phyloP scores from a whole-genome alignment of 1,140 invertebrate species.

The Drosophila quadrilineata region DNA sequence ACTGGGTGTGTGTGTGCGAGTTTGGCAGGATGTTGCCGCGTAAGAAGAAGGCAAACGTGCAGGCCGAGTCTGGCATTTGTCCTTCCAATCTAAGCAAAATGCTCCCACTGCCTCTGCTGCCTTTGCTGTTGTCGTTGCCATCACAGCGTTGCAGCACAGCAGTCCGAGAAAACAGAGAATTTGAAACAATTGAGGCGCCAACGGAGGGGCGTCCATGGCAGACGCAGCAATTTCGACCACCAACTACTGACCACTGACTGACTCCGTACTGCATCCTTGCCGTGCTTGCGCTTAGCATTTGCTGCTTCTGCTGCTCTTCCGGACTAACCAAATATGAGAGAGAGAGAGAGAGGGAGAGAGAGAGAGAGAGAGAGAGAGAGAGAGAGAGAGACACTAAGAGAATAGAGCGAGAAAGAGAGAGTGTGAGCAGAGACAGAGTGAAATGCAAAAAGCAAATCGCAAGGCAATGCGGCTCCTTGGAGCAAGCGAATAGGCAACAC shows the following conservation, averaged over 20 bases:
- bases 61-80: slow-evolving; percentile 69
- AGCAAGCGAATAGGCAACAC: slow-evolving; percentile 22
- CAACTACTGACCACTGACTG: slow-evolving; percentile 74
- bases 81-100: slow-evolving; percentile 79
- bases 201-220: slow-evolving; percentile 43
- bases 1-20: slow-evolving; percentile 14
- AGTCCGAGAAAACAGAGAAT: slow-evolving; percentile 64
- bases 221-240: slow-evolving; percentile 77
- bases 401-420: too few relatives aligned
- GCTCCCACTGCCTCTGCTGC: slow-evolving; percentile 43
- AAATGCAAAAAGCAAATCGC: slow-evolving; percentile 22
- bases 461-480: slow-evolving; percentile 4
- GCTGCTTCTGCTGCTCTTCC: slow-evolving; percentile 17
- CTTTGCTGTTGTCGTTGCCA: slow-evolving; percentile 11
- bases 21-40: slow-evolving; percentile 60
- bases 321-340: slow-evolving; percentile 7
- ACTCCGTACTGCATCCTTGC: slow-evolving; percentile 56
- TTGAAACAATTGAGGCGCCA: slow-evolving; percentile 76
- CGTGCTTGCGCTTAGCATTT: slow-evolving; percentile 45
- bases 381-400: slow-evolving; percentile 21
- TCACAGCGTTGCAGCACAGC: slow-evolving; percentile 23
- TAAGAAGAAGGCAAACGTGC: slow-evolving; percentile 73
- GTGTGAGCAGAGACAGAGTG: neutral
- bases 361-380: slow-evolving; percentile 1
- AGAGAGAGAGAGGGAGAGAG: slow-evolving; percentile 21